A percentile compares a stretch with the other conserved stretches of the same genome.
Conservation (phyloP, 2,113 vertebrate genomes). For the Cryptomyrus ogoouensis region DNA sequence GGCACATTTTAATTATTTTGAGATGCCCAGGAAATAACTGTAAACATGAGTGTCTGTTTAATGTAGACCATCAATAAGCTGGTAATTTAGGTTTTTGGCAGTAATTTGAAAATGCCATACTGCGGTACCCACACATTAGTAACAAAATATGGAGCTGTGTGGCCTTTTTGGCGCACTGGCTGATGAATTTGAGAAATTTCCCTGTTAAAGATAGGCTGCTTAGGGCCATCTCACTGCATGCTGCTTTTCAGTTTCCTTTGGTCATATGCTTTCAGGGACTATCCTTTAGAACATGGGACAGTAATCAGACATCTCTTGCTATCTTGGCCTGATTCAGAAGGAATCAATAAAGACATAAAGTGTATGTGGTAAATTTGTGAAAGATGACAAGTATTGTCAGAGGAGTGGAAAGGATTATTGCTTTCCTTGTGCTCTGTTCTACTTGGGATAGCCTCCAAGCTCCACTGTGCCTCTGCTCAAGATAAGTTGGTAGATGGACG, state of each 20-base stretch:
- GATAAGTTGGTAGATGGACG: background rate
- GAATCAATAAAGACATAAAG: background rate
- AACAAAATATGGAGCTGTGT: background rate
- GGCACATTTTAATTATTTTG: background rate
- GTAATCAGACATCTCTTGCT: background rate
- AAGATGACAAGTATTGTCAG: background rate
- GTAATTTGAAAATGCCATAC: background rate
- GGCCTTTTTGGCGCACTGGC: background rate
- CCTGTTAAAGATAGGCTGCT: background rate
- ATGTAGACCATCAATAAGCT: background rate
- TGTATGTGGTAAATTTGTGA: background rate
- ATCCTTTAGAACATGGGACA: background rate
- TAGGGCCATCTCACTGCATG: background rate
- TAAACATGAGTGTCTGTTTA: background rate
- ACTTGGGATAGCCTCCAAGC: background rate
- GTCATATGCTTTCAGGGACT: background rate
- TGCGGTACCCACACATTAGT: background rate
- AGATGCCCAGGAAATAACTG: background rate
- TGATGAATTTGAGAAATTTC: background rate
- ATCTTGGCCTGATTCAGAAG: background rate
- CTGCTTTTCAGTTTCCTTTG: background rate
- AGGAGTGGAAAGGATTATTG: background rate
- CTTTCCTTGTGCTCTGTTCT: background rate
- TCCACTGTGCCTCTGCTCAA: background rate
- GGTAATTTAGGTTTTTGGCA: slow-evolving; percentile 1